phyloP scores from a whole-genome alignment of 2,113 vertebrate species.

The Pachyramphus minor region DNA sequence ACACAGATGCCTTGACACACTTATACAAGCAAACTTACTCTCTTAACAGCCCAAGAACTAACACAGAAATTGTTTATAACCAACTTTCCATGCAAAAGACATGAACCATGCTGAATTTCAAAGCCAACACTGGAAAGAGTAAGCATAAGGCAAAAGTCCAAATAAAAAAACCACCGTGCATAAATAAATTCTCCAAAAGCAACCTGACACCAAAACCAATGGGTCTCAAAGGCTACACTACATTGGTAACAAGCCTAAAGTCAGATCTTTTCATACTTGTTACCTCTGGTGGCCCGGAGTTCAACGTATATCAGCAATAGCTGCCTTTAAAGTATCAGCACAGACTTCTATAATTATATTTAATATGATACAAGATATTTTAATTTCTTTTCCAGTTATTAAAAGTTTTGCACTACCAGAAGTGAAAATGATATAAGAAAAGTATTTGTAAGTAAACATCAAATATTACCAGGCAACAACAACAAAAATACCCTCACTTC shows the following conservation, averaged over 20 bases:
- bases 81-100: background rate
- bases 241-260: background rate
- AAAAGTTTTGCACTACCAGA: background rate
- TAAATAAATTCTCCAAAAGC: background rate
- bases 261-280: background rate
- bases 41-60: background rate
- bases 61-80: background rate
- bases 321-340: background rate
- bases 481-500: conserved; percentile 17
- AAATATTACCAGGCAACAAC: conserved; percentile 38
- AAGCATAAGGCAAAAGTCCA: background rate
- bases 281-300: background rate
- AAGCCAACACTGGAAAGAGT: background rate
- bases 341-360: background rate
- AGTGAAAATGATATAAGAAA: background rate
- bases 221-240: background rate
- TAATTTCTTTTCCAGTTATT: background rate
- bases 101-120: background rate
- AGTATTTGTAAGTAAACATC: conserved; percentile 22
- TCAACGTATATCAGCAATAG: background rate
- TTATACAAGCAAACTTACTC: background rate
- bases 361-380: background rate
- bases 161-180: background rate
- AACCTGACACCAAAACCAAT: background rate
- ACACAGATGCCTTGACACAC: background rate